Evolutionary conservation across 2,888 invertebrate genomes (phyloP).

Genomic region (Cybosia mesomella): DNA sequence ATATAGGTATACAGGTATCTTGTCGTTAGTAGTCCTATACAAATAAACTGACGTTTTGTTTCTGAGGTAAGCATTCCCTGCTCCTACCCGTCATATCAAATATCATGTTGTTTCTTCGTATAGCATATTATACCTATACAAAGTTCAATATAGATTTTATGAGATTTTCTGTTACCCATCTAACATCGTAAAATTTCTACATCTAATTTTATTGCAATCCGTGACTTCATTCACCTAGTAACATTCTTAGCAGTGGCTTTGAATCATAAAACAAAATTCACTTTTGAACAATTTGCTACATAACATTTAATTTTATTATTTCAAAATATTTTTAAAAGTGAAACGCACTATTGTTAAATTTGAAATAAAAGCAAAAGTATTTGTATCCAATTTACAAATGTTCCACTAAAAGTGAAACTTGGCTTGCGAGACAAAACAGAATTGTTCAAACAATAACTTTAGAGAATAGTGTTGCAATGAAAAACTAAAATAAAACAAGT

Average conservation of each 20-base stretch:
- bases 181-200: not conserved
- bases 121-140: conserved; percentile 28
- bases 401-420: conserved; percentile 71
- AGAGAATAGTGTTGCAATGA: conserved; percentile 75
- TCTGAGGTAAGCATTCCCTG: not conserved
- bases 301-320: conserved; percentile 44
- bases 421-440: conserved; percentile 62
- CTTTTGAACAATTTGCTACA: conserved; percentile 42
- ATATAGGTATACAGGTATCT: too few species aligned
- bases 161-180: conserved; percentile 5
- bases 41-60: not conserved
- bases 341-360: conserved; percentile 56
- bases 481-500: conserved; percentile 77
- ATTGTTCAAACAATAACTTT: conserved; percentile 71
- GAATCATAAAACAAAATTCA: conserved; percentile 46
- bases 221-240: conserved; percentile 20
- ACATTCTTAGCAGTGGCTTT: conserved; percentile 24
- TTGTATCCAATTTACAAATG: conserved; percentile 60
- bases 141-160: conserved; percentile 26
- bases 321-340: conserved; percentile 56
- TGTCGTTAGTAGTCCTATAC: too few species aligned
- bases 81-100: too few species aligned
- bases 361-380: conserved; percentile 73
- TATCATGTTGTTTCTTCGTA: conserved; percentile 39
- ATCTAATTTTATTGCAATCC: conserved; percentile 19